Conservation (phyloP, 1,140 invertebrate species). For the Cydia pomonella region DNA sequence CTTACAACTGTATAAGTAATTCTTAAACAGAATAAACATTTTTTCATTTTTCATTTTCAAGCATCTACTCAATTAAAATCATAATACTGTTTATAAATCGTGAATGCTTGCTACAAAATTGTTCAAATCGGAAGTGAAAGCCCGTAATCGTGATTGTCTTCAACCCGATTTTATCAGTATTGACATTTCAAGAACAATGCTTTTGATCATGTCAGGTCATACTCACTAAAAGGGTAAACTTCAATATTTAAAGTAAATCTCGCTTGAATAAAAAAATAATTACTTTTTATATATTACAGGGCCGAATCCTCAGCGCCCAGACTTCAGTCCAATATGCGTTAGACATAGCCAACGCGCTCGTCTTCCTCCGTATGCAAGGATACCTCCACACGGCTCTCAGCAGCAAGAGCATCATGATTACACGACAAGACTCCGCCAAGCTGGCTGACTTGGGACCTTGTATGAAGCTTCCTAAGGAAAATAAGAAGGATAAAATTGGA, state of each 20-base stretch:
- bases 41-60: too few species aligned
- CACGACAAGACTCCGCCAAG: constrained; percentile 69
- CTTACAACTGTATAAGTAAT: too few species aligned
- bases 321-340: constrained; percentile 65
- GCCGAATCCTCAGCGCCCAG: constrained; percentile 64
- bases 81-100: neutral
- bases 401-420: constrained; percentile 66
- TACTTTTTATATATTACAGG: constrained; percentile 48
- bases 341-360: constrained; percentile 69
- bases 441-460: constrained; percentile 66
- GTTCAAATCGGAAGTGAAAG: neutral
- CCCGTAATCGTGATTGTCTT: neutral
- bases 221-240: neutral
- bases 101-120: neutral
- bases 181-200: neutral
- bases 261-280: neutral
- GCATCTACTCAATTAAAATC: neutral
- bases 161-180: neutral
- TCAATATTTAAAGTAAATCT: neutral
- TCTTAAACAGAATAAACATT: too few species aligned
- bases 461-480: constrained; percentile 43
- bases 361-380: constrained; percentile 71
- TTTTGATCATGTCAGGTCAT: neutral
- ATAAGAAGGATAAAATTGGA: constrained; percentile 41
- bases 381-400: constrained; percentile 70